Evolutionary conservation across 2,797 vertebrate species (phyloP).

Genomic region (Molossus molossus): DNA sequence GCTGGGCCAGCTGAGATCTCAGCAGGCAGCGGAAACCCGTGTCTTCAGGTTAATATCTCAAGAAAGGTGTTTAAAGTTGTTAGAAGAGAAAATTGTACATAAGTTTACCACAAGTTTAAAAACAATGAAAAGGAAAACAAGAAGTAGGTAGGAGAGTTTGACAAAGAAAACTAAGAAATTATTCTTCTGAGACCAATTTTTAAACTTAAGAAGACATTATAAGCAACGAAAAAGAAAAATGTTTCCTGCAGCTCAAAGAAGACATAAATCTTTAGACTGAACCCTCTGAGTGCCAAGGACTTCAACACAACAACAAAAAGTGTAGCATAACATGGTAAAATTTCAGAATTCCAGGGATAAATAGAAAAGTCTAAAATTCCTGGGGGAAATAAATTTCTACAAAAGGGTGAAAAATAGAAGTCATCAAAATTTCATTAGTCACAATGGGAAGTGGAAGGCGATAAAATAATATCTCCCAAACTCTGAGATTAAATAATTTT

Average conservation of each 20-base stretch:
- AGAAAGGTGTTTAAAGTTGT: background rate
- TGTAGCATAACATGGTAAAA: background rate
- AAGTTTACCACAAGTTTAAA: background rate
- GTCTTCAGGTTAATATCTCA: background rate
- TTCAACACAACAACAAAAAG: background rate
- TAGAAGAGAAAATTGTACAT: background rate
- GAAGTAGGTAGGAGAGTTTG: background rate
- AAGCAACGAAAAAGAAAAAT: slow-evolving; percentile 9
- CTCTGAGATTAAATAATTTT: background rate
- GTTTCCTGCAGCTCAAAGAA: background rate
- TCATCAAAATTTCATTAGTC: background rate
- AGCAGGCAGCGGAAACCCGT: background rate
- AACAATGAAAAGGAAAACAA: background rate
- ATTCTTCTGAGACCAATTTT: background rate
- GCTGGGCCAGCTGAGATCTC: background rate
- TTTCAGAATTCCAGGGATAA: background rate
- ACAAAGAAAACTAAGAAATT: background rate
- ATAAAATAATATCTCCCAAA: background rate
- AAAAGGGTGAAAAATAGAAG: background rate
- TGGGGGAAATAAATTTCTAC: background rate
- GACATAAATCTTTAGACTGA: background rate
- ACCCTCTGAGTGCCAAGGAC: background rate
- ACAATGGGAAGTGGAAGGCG: background rate
- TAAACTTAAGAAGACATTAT: background rate
- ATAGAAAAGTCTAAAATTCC: background rate